Percentiles rank a stretch among this genome's conserved stretches.
These are phyloP conservation scores for Lemur catta DNA, from an alignment of 2,797 vertebrate species.

Conservation along the genomic window DNA sequence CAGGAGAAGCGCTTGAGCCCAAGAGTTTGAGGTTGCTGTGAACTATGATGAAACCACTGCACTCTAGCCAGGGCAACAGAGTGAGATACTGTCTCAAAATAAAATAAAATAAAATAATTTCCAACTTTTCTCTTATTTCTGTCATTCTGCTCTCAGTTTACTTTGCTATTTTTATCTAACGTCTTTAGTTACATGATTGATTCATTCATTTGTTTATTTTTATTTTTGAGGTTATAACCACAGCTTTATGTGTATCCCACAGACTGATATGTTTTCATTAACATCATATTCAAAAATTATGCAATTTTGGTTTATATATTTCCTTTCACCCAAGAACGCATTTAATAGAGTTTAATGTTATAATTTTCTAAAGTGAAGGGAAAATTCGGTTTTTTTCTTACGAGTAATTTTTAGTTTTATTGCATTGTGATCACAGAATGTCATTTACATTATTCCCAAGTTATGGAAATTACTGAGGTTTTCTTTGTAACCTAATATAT, in stretches of 20 bases:
- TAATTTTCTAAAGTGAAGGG: not conserved
- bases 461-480: not conserved
- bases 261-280: conserved; percentile 14
- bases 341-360: not conserved
- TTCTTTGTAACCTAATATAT: conserved; percentile 22
- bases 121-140: not conserved
- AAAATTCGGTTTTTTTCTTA: not conserved
- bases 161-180: not conserved
- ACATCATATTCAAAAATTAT: not conserved
- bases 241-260: not conserved
- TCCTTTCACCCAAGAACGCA: not conserved
- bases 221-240: not conserved
- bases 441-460: not conserved
- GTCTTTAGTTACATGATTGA: not conserved
- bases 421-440: not conserved
- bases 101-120: not conserved
- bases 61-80: no score
- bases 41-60: no score
- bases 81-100: no score
- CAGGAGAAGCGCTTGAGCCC: no score
- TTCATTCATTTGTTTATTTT: not conserved
- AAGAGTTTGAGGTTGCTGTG: no score
- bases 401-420: conserved; percentile 7
- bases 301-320: not conserved
- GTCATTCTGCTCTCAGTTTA: not conserved